Evolutionary conservation across 2,888 invertebrate genomes (phyloP), one percentile per base, ranked within the genome.

Genomic region (Zootermopsis nevadensis): DNA sequence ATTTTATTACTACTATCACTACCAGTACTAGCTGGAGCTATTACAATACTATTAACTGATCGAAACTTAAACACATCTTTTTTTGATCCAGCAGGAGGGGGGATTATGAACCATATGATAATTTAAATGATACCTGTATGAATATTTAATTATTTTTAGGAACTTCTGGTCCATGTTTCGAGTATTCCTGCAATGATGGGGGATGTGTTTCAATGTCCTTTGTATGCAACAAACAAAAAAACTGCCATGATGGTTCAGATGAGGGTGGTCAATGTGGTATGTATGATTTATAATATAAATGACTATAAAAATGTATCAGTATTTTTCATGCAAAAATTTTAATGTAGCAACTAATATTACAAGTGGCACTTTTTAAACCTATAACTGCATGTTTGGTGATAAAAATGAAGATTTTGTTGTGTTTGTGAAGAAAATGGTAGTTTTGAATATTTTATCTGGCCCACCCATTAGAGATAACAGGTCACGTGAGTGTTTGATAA

Each of bases 231-330:
- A 90, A 90, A 0, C 88, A 88, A 0, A 86, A 88, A 0, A 92
- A 96, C 88, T 97, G 96, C 87, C 88, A 88, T 72, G 95, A 95
- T 86, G 93, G 91, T 0, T 92, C 92, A 12, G 96, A 97, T 87
- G 96, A 97, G 89, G 90, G 91, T 0, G 93, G 92, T 1, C 88
- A 91, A 0, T 96, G 96, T 86, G 88, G 92, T 90, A 88, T 90
- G 35, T 88, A 55, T 12, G 2, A 2, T 35, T 8, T 42, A 15
- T 15, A 19, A 48, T 48, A 48, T 15, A 48, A 48, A 15, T 48
- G 48, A 48, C 4, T 48, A 15, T 48, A 48, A 19, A 48, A 48
- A 15, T 48, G 48, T 48, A 19, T 4, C 19, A 48, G 48, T 42
- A 15, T 48, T 48, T 1, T 12, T 48, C 48, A 19, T 48, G 19